These are phyloP conservation scores for Platichthys stellatus DNA, from an alignment of 2,113 vertebrate species.

Conservation along the genomic window DNA sequence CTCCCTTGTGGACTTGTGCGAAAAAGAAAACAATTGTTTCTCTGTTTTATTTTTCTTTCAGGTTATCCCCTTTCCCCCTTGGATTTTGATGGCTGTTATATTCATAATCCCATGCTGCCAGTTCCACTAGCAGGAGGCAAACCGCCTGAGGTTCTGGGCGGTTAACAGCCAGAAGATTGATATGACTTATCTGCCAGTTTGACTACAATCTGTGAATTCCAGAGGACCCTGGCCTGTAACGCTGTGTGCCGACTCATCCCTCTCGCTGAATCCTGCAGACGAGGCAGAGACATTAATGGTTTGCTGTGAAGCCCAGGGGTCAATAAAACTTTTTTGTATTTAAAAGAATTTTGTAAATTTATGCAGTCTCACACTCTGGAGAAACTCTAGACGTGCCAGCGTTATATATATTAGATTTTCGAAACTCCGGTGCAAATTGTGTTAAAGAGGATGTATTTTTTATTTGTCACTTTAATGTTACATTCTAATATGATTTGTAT, in stretches of 20 bases:
- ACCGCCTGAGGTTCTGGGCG: conserved; percentile 27
- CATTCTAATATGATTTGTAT: conserved; percentile 32
- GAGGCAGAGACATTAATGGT: conserved; percentile 34
- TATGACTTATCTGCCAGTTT: conserved; percentile 61
- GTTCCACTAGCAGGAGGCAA: conserved; percentile 26
- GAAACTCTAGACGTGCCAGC: background rate
- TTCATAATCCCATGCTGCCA: conserved; percentile 19
- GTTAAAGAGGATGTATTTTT: conserved; percentile 26
- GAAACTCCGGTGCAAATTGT: conserved; percentile 13
- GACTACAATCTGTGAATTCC: conserved; percentile 62
- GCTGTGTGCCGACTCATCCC: conserved; percentile 38
- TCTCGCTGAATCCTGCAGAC: conserved; percentile 24
- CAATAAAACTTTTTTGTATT: conserved; percentile 22
- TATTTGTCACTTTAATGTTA: conserved; percentile 24
- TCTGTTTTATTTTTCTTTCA: conserved; percentile 54
- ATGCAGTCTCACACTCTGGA: conserved; percentile 22
- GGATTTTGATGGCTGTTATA: conserved; percentile 20
- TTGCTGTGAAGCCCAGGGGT: conserved; percentile 24
- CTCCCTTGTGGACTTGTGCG: conserved; percentile 26
- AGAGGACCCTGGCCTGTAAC: conserved; percentile 29
- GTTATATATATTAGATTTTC: conserved; percentile 7
- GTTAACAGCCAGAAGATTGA: conserved; percentile 64
- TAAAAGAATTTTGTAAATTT: conserved; percentile 28
- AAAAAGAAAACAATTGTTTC: conserved; percentile 68
- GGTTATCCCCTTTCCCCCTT: conserved; percentile 16